A percentile compares a stretch with the other conserved stretches of the same genome.
These are phyloP conservation scores for Chaetorhynchus papuensis DNA, from an alignment of 2,113 vertebrate species.

Conservation along the genomic window DNA sequence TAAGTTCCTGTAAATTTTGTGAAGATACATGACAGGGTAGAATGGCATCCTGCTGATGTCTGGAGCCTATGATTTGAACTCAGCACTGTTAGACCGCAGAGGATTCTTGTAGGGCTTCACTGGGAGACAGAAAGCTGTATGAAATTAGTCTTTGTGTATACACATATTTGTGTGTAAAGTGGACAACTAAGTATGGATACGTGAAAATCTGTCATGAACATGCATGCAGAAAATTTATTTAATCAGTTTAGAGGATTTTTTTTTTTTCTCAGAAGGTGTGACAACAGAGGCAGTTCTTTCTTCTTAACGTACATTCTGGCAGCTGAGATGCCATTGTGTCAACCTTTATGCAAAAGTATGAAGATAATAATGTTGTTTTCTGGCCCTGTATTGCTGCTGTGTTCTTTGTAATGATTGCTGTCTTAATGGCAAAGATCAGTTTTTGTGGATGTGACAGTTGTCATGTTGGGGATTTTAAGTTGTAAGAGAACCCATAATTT, in stretches of 20 bases:
- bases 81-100: not conserved
- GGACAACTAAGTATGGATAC: not conserved
- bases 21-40: not conserved
- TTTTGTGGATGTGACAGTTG: not conserved
- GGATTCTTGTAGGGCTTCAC: not conserved
- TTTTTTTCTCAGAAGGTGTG: not conserved
- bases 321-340: not conserved
- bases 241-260: not conserved
- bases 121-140: not conserved
- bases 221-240: not conserved
- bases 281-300: not conserved
- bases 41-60: not conserved
- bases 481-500: not conserved
- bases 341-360: not conserved
- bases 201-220: not conserved
- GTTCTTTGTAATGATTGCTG: not conserved
- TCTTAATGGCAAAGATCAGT: not conserved
- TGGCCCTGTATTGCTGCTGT: not conserved
- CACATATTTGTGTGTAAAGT: fast-evolving
- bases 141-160: not conserved
- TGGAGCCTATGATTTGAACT: not conserved
- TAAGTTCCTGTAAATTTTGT: not conserved
- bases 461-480: not conserved
- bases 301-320: not conserved
- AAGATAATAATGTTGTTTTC: not conserved